Evolutionary conservation across 2,888 invertebrate genomes (phyloP).

Genomic region (Tanypteryx hageni): DNA sequence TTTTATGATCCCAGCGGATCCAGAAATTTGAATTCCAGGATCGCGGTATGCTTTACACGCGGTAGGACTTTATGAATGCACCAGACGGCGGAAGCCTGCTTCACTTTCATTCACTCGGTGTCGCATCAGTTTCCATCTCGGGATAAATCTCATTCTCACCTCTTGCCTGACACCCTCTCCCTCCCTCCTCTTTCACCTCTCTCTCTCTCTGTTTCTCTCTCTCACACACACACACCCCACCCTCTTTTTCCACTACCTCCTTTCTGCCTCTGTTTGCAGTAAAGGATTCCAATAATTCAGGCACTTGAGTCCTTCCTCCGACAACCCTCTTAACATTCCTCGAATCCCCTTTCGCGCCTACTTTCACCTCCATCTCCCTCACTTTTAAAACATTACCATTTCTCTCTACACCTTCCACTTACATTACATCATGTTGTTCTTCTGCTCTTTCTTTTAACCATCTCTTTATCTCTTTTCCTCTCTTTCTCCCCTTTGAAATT

Average conservation of each 20-base stretch:
- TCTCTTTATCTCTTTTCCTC: too few relatives aligned
- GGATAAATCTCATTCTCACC: background rate
- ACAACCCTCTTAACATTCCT: too few relatives aligned
- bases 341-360: background rate
- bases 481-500: too few relatives aligned
- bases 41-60: background rate
- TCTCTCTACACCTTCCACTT: background rate
- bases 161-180: background rate
- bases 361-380: background rate
- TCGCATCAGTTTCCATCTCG: background rate
- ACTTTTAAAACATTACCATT: background rate
- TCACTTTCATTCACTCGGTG: constrained; percentile 1
- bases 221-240: background rate
- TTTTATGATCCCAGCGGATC: constrained; percentile 22
- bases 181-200: background rate
- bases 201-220: background rate
- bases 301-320: too few relatives aligned
- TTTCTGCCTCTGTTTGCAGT: background rate
- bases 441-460: too few relatives aligned
- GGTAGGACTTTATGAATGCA: constrained; percentile 12
- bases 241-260: background rate
- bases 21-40: background rate
- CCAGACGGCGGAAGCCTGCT: constrained; percentile 28
- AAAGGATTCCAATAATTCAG: too few relatives aligned
- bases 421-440: background rate